Base-by-base conservation (phyloP, 2,888 invertebrate species). In the Dusona sp. region DNA sequence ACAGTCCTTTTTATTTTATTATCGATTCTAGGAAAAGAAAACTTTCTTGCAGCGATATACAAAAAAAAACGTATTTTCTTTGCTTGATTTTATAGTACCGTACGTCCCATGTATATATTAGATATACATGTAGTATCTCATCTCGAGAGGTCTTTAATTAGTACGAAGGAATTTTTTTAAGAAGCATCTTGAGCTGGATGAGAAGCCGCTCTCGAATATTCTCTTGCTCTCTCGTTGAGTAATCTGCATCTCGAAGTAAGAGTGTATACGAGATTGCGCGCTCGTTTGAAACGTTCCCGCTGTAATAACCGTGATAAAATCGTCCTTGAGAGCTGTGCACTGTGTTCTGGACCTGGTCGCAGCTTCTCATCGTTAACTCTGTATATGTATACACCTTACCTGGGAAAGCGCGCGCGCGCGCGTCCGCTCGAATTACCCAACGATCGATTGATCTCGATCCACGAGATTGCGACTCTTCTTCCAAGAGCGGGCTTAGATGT, bases 301-400 rank as follows among this genome's bases (percentile, higher is more conserved):
- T 84, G 84, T 84, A 87, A 87, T 87, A 87, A 82, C 87, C 87
- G 87, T 84, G 87, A 87, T 87, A 87, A 87, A 87, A 87, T 87
- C 84, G 82, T 84, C 84, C 84, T 87, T 87, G 86, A 79, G 81
- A 72, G 51, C 22, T 38, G 57, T 57, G 45, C 42, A 11, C 29
- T 42, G 70, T 42, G 65, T 45, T 51, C 19, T 72, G 51, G 51
- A 65, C 22, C 54, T 38, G 74, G 72, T 70, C 70, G 29, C 57
- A 33, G 81, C 42, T 65, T 42, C 33, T 51, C 51, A 51, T 16
- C 81, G 67, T 42, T 7, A 3, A 19, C 13, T 68, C 38, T 57
- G 38, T 61, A 70, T 45, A 70, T 61, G 29, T 73, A 38, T 29
- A 70, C 33, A 45, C 36, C 33, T 80, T 51, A 73, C 38, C 77